Evolutionary conservation across 2,888 invertebrate genomes (phyloP).

Genomic region (Tipula helvola): DNA sequence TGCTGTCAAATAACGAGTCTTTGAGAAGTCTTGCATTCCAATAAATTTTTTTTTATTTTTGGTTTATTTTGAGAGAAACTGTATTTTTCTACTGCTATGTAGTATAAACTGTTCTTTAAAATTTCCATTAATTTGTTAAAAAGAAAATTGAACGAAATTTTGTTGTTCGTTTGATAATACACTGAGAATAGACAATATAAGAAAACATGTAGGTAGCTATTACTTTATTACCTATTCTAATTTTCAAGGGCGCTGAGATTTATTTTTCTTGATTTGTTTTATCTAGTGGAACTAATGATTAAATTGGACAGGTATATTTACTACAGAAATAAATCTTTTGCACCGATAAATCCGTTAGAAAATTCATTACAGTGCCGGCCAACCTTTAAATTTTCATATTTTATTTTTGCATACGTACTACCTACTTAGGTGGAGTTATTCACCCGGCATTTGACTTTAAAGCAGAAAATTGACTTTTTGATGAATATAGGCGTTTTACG

Average conservation of each 20-base stretch:
- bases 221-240: background rate
- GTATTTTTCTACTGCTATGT: background rate
- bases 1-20: constrained; percentile 9
- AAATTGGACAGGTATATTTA: background rate
- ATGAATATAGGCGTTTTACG: no score
- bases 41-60: background rate
- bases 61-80: background rate
- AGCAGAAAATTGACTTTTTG: no score
- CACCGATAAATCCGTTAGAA: no score
- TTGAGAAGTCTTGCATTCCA: background rate
- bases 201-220: background rate
- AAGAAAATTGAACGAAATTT: background rate
- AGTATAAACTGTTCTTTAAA: background rate
- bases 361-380: no score
- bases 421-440: no score
- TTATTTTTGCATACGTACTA: no score
- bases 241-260: background rate
- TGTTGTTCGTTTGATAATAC: background rate
- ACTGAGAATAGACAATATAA: background rate
- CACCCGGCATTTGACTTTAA: no score
- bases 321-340: no score
- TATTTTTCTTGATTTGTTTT: background rate
- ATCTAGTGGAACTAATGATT: background rate
- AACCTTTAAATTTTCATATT: no score
- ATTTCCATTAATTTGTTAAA: background rate